These are phyloP conservation scores for Apodemia zela DNA, from an alignment of 2,888 invertebrate species.

Conservation along the genomic window DNA sequence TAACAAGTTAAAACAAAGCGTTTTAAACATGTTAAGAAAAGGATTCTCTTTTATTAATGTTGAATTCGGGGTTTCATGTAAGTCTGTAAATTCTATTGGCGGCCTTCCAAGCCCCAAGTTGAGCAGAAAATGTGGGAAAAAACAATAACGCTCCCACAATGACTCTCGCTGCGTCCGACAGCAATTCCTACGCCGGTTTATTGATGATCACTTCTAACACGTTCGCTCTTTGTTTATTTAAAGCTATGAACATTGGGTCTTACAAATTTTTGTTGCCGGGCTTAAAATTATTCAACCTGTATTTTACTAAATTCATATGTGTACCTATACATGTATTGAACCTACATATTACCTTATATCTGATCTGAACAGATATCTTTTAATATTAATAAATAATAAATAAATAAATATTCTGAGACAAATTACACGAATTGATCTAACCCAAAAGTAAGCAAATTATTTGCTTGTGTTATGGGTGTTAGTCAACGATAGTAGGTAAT, in stretches of 20 bases:
- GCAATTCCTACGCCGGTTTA: slow-evolving; percentile 11
- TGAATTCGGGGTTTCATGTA: slow-evolving; percentile 9
- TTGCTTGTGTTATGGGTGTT: no score
- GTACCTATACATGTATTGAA: no score
- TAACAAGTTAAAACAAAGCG: not conserved
- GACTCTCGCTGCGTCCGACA: slow-evolving; percentile 12
- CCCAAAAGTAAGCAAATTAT: no score
- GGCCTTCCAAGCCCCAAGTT: slow-evolving; percentile 9
- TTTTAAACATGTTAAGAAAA: slow-evolving; percentile 2
- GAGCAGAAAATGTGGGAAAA: slow-evolving; percentile 17
- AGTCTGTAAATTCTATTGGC: slow-evolving; percentile 14
- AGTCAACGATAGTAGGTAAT: no score
- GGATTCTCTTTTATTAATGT: slow-evolving; percentile 6
- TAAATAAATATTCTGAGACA: no score
- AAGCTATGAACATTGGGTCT: slow-evolving; percentile 7
- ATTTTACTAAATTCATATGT: not conserved
- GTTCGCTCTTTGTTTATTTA: slow-evolving; percentile 12
- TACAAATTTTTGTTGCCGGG: not conserved
- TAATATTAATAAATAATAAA: no score
- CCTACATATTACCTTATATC: no score
- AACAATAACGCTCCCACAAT: slow-evolving; percentile 16
- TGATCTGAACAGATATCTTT: no score
- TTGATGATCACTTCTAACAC: slow-evolving; percentile 15
- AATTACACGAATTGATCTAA: no score
- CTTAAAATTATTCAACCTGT: not conserved